Percentiles rank a stretch among this genome's conserved stretches.
phyloP scores from a whole-genome alignment of 2,888 invertebrate genomes.

The Petrolisthes cinctipes region DNA sequence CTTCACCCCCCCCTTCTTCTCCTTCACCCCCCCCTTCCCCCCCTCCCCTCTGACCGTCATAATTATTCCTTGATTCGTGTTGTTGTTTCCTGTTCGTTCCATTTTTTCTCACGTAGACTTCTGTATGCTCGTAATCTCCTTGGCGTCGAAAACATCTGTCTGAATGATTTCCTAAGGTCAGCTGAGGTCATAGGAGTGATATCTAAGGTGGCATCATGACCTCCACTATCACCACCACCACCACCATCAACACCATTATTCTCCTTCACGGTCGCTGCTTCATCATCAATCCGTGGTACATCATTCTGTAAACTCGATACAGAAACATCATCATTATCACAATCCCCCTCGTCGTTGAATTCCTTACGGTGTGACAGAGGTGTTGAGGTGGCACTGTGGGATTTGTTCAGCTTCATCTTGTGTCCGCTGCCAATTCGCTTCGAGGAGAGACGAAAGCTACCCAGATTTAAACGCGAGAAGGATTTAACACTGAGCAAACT shows the following conservation, averaged over 20 bases:
- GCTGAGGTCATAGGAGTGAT: neutral
- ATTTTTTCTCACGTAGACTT: slow-evolving; percentile 17
- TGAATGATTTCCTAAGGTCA: slow-evolving; percentile 19
- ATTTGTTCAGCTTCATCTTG: slow-evolving; percentile 19
- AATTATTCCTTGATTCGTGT: neutral
- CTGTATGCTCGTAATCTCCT: slow-evolving; percentile 36
- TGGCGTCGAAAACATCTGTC: slow-evolving; percentile 29
- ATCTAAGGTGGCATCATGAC: neutral
- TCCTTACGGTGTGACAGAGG: slow-evolving; percentile 13
- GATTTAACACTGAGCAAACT: slow-evolving; percentile 48
- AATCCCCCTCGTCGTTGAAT: neutral
- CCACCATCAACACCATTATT: neutral
- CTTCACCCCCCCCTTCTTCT: neutral
- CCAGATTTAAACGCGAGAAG: slow-evolving; percentile 26
- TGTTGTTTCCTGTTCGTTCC: neutral
- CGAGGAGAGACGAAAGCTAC: slow-evolving; percentile 37
- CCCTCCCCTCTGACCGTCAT: neutral
- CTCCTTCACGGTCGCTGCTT: neutral
- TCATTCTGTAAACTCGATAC: slow-evolving; percentile 16
- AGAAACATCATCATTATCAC: slow-evolving; percentile 6
- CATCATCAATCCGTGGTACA: neutral
- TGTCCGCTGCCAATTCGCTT: slow-evolving; percentile 30
- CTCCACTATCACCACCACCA: neutral
- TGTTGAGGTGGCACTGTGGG: slow-evolving; percentile 27
- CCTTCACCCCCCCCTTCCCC: neutral